Conservation (phyloP, 2,113 vertebrate genomes). For the Scatophagus argus region DNA sequence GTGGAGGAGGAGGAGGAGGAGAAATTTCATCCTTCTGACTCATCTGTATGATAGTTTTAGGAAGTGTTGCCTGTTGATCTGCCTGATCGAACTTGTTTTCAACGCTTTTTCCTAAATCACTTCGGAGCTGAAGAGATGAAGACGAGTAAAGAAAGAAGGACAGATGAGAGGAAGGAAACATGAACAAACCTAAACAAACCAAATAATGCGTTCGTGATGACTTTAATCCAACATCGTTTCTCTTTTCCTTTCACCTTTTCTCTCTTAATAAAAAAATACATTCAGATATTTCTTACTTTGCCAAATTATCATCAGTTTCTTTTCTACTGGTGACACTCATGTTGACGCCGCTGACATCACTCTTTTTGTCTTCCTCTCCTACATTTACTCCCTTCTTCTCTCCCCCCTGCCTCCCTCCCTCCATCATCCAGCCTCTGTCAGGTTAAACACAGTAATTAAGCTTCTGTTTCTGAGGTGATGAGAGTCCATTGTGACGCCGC, state of each 20-base stretch:
- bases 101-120: too few species aligned
- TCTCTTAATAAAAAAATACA: too few species aligned
- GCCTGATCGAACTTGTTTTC: not conserved
- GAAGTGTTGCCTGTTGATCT: not conserved
- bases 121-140: too few species aligned
- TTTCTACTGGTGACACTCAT: not conserved
- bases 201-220: too few species aligned
- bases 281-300: too few species aligned
- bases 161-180: too few species aligned
- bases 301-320: not conserved
- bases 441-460: constrained; percentile 76
- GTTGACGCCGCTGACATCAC: too few species aligned
- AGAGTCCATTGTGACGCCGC: constrained; percentile 44
- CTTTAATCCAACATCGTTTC: too few species aligned
- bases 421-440: constrained; percentile 53
- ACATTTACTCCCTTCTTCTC: too few species aligned
- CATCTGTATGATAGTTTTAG: constrained; percentile 3
- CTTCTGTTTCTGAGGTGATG: constrained; percentile 61
- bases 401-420: not conserved
- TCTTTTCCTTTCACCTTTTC: too few species aligned
- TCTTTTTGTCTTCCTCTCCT: not conserved
- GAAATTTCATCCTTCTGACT: not conserved
- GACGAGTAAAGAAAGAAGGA: not conserved
- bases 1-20: constrained; percentile 5
- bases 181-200: too few species aligned